phyloP scores from a whole-genome alignment of 2,113 vertebrate genomes.

The Triplophysa tibetana region DNA sequence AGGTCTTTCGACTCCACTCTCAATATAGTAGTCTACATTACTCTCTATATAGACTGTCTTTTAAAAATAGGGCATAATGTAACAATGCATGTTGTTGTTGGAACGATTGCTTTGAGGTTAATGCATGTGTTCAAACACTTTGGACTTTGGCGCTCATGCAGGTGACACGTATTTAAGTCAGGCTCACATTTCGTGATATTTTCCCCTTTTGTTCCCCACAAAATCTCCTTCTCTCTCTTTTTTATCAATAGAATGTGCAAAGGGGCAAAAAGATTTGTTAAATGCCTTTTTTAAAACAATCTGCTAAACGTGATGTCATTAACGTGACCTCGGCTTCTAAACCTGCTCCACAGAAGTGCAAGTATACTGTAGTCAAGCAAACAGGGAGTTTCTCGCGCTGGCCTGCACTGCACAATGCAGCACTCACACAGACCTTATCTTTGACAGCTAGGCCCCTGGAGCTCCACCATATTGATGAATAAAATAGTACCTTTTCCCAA shows the following conservation, averaged over 20 bases:
- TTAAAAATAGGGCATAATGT: not conserved
- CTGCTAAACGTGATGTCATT: no score
- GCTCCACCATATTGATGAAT: conserved; percentile 56
- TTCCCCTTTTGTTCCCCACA: no score
- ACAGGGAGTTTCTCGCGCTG: not conserved
- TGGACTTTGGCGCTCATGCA: not conserved
- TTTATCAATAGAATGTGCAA: not conserved
- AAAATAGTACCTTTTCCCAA: conserved; percentile 57
- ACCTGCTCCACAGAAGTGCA: not conserved
- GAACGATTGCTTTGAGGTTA: not conserved
- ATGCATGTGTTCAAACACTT: not conserved
- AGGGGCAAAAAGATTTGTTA: not conserved
- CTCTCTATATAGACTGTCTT: no score
- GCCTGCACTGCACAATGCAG: conserved; percentile 14
- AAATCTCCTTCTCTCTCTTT: no score
- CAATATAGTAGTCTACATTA: no score
- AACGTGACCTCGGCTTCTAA: not conserved
- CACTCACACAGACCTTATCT: conserved; percentile 45
- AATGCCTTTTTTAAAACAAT: not conserved
- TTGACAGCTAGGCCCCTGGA: conserved; percentile 50
- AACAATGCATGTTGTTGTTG: not conserved
- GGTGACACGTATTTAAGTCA: no score
- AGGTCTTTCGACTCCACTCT: no score
- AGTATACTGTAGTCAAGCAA: not conserved
- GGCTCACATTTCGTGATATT: no score